These are phyloP conservation scores for Pachyuromys duprasi DNA, from an alignment of 2,797 vertebrate genomes.

Conservation along the genomic window DNA sequence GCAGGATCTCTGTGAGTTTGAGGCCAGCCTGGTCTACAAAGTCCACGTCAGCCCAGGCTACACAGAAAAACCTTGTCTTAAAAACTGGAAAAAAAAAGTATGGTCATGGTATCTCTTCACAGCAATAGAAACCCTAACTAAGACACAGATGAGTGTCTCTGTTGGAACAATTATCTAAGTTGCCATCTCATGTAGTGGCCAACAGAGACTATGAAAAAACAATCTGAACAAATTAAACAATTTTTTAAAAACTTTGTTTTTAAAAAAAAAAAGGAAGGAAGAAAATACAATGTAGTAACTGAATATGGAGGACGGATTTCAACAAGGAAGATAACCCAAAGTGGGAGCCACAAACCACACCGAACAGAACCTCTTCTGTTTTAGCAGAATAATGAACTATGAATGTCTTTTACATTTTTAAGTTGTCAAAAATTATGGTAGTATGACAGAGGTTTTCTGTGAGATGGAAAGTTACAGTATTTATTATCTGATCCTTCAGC, in stretches of 20 bases:
- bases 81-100: neutral
- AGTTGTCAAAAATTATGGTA: neutral
- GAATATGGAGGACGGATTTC: slow-evolving; percentile 32
- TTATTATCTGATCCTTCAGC: slow-evolving; percentile 30
- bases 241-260: neutral
- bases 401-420: neutral
- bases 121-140: neutral
- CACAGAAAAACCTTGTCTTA: no score
- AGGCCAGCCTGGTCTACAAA: no score
- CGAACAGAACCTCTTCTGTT: neutral
- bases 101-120: neutral
- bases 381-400: neutral
- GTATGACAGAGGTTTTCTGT: neutral
- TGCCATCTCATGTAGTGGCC: neutral
- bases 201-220: neutral
- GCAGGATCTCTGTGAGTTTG: no score
- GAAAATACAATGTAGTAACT: neutral
- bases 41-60: no score
- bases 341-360: neutral
- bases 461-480: neutral
- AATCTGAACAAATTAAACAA: neutral
- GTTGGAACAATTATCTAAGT: neutral
- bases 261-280: neutral
- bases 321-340: neutral
- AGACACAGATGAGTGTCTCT: neutral